Evolutionary conservation across 2,113 vertebrate genomes (phyloP).

Genomic region (Ophiodon elongatus): DNA sequence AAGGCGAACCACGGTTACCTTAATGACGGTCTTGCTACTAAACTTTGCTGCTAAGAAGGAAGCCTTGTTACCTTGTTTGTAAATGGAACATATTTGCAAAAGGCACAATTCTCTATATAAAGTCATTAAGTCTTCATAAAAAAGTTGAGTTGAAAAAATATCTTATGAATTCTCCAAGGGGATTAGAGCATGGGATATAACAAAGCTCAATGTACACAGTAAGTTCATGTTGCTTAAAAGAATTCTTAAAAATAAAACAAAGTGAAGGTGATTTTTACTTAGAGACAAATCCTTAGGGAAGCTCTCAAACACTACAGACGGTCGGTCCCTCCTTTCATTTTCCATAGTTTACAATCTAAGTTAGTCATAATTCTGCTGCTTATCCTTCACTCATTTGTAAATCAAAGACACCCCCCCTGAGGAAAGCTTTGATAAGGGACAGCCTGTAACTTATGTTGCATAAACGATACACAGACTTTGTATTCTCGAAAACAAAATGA

Average conservation of each 20-base stretch:
- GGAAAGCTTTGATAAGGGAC: neutral
- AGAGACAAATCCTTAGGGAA: too few relatives aligned
- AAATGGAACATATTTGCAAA: too few relatives aligned
- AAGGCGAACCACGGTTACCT: slow-evolving; percentile 3
- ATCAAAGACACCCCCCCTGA: slow-evolving; percentile 13
- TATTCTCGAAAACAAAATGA: slow-evolving; percentile 22
- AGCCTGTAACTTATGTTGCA: neutral
- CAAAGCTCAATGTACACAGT: neutral
- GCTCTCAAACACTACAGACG: neutral
- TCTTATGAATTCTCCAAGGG: neutral
- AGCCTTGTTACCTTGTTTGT: too few relatives aligned
- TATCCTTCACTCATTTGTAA: slow-evolving; percentile 17
- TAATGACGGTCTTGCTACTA: neutral
- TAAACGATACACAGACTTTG: neutral
- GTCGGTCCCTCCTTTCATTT: neutral
- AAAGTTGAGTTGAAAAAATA: neutral
- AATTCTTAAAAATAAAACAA: neutral
- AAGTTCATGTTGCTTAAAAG: neutral
- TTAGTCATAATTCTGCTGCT: slow-evolving; percentile 18
- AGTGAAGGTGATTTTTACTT: too few relatives aligned
- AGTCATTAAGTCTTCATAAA: neutral
- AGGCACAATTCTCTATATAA: neutral
- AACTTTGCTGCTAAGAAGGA: neutral
- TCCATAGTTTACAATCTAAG: slow-evolving; percentile 14
- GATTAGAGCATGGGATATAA: neutral